A percentile compares a stretch with the other conserved stretches of the same genome.
phyloP scores from a whole-genome alignment of 1,140 invertebrate species.

The Lordiphosa stackelbergi region DNA sequence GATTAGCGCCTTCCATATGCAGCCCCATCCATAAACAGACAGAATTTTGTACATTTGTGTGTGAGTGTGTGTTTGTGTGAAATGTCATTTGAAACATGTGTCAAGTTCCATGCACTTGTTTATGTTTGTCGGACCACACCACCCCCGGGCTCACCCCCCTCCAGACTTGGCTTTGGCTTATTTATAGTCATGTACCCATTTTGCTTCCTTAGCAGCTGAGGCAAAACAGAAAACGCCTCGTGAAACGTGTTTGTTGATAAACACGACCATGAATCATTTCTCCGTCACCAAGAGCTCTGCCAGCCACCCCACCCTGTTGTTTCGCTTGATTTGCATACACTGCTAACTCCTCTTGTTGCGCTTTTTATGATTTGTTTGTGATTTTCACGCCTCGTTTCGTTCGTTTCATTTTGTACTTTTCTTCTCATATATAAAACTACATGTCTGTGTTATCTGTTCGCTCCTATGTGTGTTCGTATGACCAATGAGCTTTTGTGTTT shows the following conservation, averaged over 20 bases:
- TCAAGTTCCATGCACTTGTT: conserved; percentile 64
- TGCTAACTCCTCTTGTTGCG: conserved; percentile 56
- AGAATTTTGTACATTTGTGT: conserved; percentile 1
- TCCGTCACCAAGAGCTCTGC: conserved; percentile 29
- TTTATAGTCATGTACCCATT: conserved; percentile 59
- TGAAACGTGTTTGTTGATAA: conserved; percentile 74
- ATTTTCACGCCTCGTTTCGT: conserved; percentile 71
- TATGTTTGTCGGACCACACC: conserved; percentile 42
- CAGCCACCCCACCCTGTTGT: conserved; percentile 18
- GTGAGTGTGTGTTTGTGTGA: conserved; percentile 10
- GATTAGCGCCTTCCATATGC: conserved; percentile 44
- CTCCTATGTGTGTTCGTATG: conserved; percentile 23
- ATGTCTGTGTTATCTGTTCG: conserved; percentile 45
- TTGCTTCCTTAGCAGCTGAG: conserved; percentile 50
- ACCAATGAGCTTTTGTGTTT: conserved; percentile 51
- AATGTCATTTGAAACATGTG: conserved; percentile 69
- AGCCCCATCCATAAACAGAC: conserved; percentile 3
- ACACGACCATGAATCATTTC: conserved; percentile 72
- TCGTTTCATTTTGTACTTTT: conserved; percentile 42
- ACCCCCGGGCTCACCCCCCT: background rate
- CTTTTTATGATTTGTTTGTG: conserved; percentile 71
- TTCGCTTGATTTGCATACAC: conserved; percentile 64
- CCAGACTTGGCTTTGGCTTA: conserved; percentile 53
- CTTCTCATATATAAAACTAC: conserved; percentile 12
- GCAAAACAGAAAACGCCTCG: conserved; percentile 38